Conservation (phyloP, 2,797 vertebrate genomes). For the Varecia variegata region DNA sequence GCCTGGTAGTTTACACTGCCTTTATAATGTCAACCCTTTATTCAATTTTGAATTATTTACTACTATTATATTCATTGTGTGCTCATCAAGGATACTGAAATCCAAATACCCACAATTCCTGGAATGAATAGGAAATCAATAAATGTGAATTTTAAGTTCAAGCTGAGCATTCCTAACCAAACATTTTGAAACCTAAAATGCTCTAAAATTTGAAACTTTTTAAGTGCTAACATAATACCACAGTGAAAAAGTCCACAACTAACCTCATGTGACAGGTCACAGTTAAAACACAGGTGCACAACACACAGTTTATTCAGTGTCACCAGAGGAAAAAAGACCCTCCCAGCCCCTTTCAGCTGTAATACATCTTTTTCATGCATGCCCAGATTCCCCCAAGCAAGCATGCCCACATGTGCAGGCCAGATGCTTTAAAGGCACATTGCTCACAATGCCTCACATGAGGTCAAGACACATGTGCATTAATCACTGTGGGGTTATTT, state of each 20-base stretch:
- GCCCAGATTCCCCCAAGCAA: background rate
- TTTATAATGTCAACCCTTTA: background rate
- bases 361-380: background rate
- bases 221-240: background rate
- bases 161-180: background rate
- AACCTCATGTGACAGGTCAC: background rate
- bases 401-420: background rate
- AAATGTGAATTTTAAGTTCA: background rate
- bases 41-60: conserved; percentile 10
- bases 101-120: background rate
- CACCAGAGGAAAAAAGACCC: background rate
- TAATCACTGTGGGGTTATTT: background rate
- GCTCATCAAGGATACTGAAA: background rate
- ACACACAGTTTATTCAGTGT: background rate
- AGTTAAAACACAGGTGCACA: background rate
- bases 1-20: background rate
- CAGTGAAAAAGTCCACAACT: background rate
- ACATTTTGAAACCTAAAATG: background rate
- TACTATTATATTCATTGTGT: background rate
- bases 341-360: background rate
- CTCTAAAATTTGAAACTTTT: background rate
- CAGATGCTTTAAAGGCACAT: background rate
- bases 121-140: background rate
- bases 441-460: background rate
- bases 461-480: background rate